Conservation (phyloP, 2,797 vertebrate species). For the Nannoperca australis region DNA sequence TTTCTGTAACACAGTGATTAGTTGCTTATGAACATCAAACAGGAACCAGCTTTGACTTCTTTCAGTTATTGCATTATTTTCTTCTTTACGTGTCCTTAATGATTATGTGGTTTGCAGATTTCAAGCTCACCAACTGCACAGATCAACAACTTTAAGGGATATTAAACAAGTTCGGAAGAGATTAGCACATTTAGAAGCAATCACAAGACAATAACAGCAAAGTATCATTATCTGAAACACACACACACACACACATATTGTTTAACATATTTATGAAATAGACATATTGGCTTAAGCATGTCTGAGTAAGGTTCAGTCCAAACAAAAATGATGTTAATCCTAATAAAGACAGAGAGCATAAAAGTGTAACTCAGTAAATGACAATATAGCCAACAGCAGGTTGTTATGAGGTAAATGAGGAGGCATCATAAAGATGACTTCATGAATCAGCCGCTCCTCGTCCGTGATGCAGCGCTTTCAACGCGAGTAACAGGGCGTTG, state of each 20-base stretch:
- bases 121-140: not conserved
- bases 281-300: no score
- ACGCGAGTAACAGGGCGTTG: no score
- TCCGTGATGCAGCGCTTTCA: no score
- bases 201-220: not conserved
- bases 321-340: not conserved
- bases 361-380: not conserved
- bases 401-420: no score
- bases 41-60: constrained; percentile 31
- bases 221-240: constrained; percentile 1
- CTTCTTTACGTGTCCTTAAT: constrained; percentile 4
- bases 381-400: no score
- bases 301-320: not conserved
- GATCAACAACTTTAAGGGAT: not conserved
- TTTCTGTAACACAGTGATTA: constrained; percentile 70
- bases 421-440: no score
- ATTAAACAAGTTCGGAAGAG: not conserved
- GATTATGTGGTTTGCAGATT: constrained; percentile 7
- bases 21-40: constrained; percentile 69
- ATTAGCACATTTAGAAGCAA: constrained; percentile 10
- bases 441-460: no score
- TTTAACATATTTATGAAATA: not conserved
- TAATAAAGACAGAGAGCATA: not conserved
- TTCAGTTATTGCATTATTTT: constrained; percentile 27
- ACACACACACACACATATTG: not conserved